Evolutionary conservation across 1,140 invertebrate species (phyloP).

Genomic region (Odontomachus brunneus): DNA sequence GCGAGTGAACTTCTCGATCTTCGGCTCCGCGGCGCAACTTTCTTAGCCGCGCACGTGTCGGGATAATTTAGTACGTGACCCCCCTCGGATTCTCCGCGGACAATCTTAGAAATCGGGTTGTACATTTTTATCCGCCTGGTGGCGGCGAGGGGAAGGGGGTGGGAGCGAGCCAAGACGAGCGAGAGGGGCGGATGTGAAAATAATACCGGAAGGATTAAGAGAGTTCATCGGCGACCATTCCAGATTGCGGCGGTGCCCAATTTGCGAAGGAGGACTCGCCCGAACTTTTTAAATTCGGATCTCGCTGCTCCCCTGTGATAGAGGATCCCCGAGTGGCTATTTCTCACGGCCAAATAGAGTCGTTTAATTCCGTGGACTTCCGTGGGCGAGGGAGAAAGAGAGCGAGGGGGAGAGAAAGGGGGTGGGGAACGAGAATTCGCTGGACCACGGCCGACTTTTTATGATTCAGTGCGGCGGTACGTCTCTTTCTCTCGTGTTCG

Average conservation of each 20-base stretch:
- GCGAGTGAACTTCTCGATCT: neutral
- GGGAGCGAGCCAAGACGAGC: neutral
- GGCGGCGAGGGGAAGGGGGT: neutral
- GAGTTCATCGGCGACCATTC: neutral
- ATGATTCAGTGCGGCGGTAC: constrained; percentile 36
- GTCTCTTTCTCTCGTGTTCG: constrained; percentile 5
- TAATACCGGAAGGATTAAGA: neutral
- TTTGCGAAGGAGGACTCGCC: constrained; percentile 27
- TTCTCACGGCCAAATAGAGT: constrained; percentile 54
- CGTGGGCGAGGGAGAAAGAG: neutral
- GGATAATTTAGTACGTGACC: neutral
- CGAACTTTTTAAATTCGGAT: constrained; percentile 44
- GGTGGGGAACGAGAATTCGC: constrained; percentile 14
- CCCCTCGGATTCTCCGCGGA: neutral
- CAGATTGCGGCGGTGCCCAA: constrained; percentile 26
- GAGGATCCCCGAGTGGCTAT: constrained; percentile 51
- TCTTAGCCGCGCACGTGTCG: neutral
- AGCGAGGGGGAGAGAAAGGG: no score
- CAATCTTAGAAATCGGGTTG: neutral
- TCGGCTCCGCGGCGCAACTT: neutral
- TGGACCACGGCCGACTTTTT: constrained; percentile 30
- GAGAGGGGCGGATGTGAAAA: neutral
- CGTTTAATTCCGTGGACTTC: constrained; percentile 50
- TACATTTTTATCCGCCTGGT: neutral
- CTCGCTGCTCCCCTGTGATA: constrained; percentile 44